Base-by-base conservation (phyloP, 2,113 vertebrate species). In the Tamias sibiricus region DNA sequence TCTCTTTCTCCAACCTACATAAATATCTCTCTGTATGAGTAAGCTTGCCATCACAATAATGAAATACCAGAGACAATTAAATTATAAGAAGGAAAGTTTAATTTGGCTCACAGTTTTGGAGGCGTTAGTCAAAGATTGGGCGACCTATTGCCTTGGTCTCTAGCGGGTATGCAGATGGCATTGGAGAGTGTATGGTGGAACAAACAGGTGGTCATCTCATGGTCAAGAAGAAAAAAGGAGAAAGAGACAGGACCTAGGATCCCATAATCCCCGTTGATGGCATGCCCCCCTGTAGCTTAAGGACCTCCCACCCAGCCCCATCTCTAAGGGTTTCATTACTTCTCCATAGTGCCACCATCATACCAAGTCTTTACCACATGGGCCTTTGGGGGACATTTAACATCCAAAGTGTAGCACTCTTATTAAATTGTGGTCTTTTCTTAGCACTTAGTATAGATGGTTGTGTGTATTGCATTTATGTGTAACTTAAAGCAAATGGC, bases 1-100 rank as follows among this genome's bases (percentile, higher is more conserved):
- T 72, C 3, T 49, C 13, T 3, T 14, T 24, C n/a, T 24, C 26
- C 8, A 20, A 3, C 6, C 7, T 0, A 11, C 0, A n/a, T 7
- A 13, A 32, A 57, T 57, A 54, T 54, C 24, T 9, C 57, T 59
- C 6, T 59, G 57, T 59, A 59, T 59, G 24, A 59, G 54, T 57
- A 19, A 57, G 57, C 57, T 26, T 59, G 7, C 57, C 57, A 59
- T 59, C 22, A 59, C 57, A 24, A 59, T 59, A 59, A 59, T 59
- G 57, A 59, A 59, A 59, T 59, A 59, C 57, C 22, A 59, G 57
- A 49, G 30, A 84, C 40, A 85, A 49, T 44, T 47, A 42, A 32
- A 2, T 84, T 26, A 8, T 35, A 19, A n/a, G 44, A n/a, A 19
- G 49, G n/a, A 22, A 49, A 24, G 57, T 59, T 59, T 59, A 24